Conservation (phyloP, 2,113 vertebrate species). For the Platichthys stellatus region DNA sequence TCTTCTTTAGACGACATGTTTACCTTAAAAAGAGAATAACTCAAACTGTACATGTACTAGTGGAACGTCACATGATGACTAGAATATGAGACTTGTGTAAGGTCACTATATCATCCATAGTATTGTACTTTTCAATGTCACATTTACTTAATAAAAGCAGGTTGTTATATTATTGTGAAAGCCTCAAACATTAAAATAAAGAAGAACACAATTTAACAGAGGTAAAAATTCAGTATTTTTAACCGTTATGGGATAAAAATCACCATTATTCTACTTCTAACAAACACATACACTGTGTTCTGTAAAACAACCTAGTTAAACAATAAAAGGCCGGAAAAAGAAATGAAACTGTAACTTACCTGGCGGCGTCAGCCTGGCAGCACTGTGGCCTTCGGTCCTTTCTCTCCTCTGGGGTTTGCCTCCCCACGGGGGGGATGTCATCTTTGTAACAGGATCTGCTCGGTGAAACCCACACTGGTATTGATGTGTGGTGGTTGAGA, state of each 20-base stretch:
- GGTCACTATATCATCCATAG: no score
- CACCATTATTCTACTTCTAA: no score
- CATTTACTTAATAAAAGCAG: no score
- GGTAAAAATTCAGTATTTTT: no score
- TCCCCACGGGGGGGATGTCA: constrained; percentile 39
- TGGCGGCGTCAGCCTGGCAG: constrained; percentile 17
- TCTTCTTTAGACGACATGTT: constrained; percentile 72
- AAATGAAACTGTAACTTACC: constrained; percentile 29
- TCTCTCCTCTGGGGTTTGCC: constrained; percentile 32
- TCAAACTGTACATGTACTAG: background rate
- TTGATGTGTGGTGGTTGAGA: constrained; percentile 20
- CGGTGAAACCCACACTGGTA: constrained; percentile 67
- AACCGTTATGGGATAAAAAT: no score
- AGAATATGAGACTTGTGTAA: no score
- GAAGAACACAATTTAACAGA: no score
- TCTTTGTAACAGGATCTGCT: constrained; percentile 68
- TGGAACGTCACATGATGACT: no score
- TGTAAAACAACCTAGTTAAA: background rate
- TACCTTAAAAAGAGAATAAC: constrained; percentile 25
- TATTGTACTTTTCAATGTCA: no score
- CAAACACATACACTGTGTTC: background rate
- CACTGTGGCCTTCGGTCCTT: constrained; percentile 15
- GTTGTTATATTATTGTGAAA: no score
- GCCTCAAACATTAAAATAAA: no score
- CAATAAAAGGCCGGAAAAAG: background rate